A percentile compares a stretch with the other conserved stretches of the same genome.
Conservation (phyloP, 2,888 invertebrate genomes). For the Carterocephalus palaemon region DNA sequence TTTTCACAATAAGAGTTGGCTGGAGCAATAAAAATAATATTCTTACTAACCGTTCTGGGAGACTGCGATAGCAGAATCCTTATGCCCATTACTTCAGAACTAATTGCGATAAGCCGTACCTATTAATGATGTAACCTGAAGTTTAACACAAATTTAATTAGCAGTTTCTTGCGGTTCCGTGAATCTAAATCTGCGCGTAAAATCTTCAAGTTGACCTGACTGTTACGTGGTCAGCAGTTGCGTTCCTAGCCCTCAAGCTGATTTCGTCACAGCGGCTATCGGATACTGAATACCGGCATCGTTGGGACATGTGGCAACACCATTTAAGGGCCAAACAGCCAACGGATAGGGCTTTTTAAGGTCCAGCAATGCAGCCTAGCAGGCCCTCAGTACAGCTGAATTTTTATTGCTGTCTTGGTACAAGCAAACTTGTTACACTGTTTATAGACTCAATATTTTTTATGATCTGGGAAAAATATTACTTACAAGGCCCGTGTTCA, state of each 20-base stretch:
- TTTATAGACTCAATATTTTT: no score
- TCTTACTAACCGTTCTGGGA: no score
- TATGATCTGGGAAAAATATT: no score
- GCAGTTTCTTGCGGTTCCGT: slow-evolving; percentile 23
- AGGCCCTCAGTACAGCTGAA: slow-evolving; percentile 25
- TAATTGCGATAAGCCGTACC: no score
- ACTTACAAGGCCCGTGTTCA: no score
- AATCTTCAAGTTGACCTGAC: slow-evolving; percentile 14
- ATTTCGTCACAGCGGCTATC: slow-evolving; percentile 35
- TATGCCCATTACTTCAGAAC: no score
- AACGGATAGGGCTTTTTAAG: slow-evolving; percentile 47
- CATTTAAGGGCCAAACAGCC: slow-evolving; percentile 49
- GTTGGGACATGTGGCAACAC: slow-evolving; percentile 54
- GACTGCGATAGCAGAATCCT: no score
- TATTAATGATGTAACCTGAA: no score
- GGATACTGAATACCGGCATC: slow-evolving; percentile 35
- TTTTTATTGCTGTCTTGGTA: slow-evolving; percentile 41
- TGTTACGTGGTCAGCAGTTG: slow-evolving; percentile 7
- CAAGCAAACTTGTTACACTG: no score
- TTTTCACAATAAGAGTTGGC: slow-evolving; percentile 16
- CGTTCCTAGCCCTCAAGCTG: slow-evolving; percentile 13
- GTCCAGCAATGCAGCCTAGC: slow-evolving; percentile 44
- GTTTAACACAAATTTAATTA: no score
- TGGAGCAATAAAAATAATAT: background rate
- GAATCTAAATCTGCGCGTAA: slow-evolving; percentile 13